These are phyloP conservation scores for Dryocosmus kuriphilus DNA, from an alignment of 2,888 invertebrate genomes.

Conservation along the genomic window DNA sequence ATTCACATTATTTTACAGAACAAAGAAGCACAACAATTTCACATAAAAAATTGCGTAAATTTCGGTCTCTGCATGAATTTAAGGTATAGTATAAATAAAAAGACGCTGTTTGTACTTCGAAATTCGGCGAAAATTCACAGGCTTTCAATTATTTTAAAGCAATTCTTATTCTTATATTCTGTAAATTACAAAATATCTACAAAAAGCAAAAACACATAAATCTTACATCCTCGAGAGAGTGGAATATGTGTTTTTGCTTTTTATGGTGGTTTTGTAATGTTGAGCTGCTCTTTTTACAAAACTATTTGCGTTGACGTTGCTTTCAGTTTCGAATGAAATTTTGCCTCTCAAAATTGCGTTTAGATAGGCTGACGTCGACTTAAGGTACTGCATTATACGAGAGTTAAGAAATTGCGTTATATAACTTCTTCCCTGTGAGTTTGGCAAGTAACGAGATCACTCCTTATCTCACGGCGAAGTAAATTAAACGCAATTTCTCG, in stretches of 20 bases:
- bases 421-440: background rate
- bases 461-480: background rate
- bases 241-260: background rate
- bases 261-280: background rate
- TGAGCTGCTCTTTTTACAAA: background rate
- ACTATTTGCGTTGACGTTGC: background rate
- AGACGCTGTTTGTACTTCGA: no score
- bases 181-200: no score
- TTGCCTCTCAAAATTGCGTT: background rate
- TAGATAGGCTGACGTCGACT: background rate
- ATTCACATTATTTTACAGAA: no score
- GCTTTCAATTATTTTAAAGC: no score
- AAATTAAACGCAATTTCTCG: background rate
- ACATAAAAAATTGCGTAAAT: no score
- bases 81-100: no score
- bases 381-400: background rate
- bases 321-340: background rate
- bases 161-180: no score
- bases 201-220: no score
- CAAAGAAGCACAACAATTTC: no score
- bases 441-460: background rate
- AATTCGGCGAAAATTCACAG: no score
- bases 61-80: no score
- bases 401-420: background rate
- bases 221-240: background rate